Conservation (phyloP, 2,888 invertebrate genomes). For the Synanthedon formicaeformis region DNA sequence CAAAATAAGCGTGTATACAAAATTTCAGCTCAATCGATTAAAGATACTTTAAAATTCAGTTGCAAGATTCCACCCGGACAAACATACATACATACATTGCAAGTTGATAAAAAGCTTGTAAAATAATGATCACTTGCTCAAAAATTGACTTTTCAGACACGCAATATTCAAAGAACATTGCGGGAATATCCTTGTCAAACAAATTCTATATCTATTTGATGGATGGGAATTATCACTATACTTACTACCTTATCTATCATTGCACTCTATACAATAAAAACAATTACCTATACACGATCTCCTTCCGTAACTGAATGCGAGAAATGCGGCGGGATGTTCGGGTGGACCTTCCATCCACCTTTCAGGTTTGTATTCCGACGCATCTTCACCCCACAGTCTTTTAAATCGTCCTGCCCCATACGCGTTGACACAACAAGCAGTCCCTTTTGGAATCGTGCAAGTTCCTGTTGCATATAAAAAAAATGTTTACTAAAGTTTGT, state of each 20-base stretch:
- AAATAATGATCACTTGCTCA: no score
- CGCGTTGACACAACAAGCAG: slow-evolving; percentile 23
- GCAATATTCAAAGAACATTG: no score
- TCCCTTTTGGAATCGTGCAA: slow-evolving; percentile 30
- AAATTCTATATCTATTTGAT: not conserved
- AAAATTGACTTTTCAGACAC: no score
- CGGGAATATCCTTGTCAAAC: no score
- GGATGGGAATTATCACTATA: not conserved
- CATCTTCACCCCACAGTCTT: slow-evolving; percentile 36
- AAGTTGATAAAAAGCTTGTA: no score
- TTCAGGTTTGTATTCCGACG: slow-evolving; percentile 30
- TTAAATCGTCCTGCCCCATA: slow-evolving; percentile 38
- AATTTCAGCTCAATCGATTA: no score
- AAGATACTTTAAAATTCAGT: no score
- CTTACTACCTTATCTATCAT: not conserved
- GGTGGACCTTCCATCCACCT: slow-evolving; percentile 29
- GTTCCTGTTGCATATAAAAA: slow-evolving; percentile 22
- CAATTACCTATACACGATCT: slow-evolving; percentile 33
- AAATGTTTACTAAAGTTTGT: no score
- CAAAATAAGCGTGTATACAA: no score
- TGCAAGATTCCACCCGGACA: no score
- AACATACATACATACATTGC: no score
- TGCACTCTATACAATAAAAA: not conserved
- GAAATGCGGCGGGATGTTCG: slow-evolving; percentile 14
- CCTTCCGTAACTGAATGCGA: slow-evolving; percentile 38